A percentile compares a stretch with the other conserved stretches of the same genome.
Conservation (phyloP, 1,140 invertebrate species). For the Drosophila tani region DNA sequence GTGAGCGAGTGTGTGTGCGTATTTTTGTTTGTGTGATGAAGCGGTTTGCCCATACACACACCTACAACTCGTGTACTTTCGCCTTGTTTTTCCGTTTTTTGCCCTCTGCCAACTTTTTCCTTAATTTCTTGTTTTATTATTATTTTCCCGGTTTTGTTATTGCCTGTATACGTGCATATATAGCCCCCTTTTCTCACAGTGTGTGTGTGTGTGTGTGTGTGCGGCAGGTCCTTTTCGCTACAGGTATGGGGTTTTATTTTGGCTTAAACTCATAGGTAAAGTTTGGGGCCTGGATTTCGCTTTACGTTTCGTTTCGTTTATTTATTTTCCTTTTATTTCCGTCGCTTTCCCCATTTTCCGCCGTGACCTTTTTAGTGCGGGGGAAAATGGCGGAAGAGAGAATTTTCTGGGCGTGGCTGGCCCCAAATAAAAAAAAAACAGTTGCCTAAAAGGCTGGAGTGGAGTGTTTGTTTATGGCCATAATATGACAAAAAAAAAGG, state of each 20-base stretch:
- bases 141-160: slow-evolving; percentile 37
- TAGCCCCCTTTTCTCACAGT: slow-evolving; percentile 6
- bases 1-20: slow-evolving; percentile 16
- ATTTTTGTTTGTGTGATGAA: slow-evolving; percentile 45
- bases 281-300: slow-evolving; percentile 61
- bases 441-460: slow-evolving; percentile 36
- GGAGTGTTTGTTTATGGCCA: slow-evolving; percentile 52
- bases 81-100: slow-evolving; percentile 62
- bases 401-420: slow-evolving; percentile 76
- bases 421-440: slow-evolving; percentile 14
- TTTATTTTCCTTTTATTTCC: slow-evolving; percentile 49
- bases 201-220: slow-evolving; percentile 16
- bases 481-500: slow-evolving; percentile 25
- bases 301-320: slow-evolving; percentile 50
- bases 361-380: slow-evolving; percentile 67
- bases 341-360: slow-evolving; percentile 53
- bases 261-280: slow-evolving; percentile 60
- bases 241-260: slow-evolving; percentile 79
- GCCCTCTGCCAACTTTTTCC: slow-evolving; percentile 69
- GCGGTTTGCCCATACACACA: slow-evolving; percentile 32
- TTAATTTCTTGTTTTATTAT: slow-evolving; percentile 67
- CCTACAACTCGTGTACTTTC: slow-evolving; percentile 42
- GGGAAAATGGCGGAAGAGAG: slow-evolving; percentile 10
- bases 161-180: slow-evolving; percentile 19
- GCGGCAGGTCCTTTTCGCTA: slow-evolving; percentile 39